phyloP scores from a whole-genome alignment of 2,888 invertebrate species.

The Apamea crenata region DNA sequence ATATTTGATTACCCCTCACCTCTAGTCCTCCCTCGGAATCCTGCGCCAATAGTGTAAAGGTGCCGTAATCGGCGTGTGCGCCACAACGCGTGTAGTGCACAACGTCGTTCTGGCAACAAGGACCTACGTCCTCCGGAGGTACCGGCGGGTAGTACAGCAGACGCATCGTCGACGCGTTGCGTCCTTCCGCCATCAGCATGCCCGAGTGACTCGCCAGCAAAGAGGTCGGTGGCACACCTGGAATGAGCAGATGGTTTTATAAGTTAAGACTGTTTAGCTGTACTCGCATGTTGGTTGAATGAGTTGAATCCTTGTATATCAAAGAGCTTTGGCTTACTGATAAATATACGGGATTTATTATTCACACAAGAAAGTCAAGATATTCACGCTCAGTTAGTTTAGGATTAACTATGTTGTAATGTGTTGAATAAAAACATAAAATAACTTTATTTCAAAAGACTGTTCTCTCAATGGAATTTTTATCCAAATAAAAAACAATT shows the following conservation, averaged over 20 bases:
- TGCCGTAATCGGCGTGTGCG: constrained; percentile 94
- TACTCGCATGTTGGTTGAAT: too few relatives aligned
- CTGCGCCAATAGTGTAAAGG: constrained; percentile 93
- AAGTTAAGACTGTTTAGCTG: neutral
- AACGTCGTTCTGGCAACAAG: constrained; percentile 79
- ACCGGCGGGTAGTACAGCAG: constrained; percentile 94
- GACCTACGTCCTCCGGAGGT: constrained; percentile 90
- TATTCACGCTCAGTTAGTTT: neutral
- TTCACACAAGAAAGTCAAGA: neutral
- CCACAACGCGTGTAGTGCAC: constrained; percentile 91
- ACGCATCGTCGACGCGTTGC: constrained; percentile 92
- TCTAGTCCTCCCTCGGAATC: constrained; percentile 94
- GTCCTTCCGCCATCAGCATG: constrained; percentile 91
- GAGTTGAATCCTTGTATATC: neutral
- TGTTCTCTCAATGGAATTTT: constrained; percentile 14
- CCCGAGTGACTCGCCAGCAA: constrained; percentile 92
- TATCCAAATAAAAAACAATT: constrained; percentile 8
- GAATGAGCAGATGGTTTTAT: constrained; percentile 40
- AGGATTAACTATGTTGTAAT: too few relatives aligned
- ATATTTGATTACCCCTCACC: constrained; percentile 75
- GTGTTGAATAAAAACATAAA: neutral
- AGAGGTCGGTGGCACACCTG: constrained; percentile 91
- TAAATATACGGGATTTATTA: neutral
- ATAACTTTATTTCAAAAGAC: neutral
- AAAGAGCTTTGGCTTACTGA: neutral